Evolutionary conservation across 2,113 vertebrate species (phyloP), one percentile per base, ranked within the genome.

Genomic region (Forbesichthys agassizii): DNA sequence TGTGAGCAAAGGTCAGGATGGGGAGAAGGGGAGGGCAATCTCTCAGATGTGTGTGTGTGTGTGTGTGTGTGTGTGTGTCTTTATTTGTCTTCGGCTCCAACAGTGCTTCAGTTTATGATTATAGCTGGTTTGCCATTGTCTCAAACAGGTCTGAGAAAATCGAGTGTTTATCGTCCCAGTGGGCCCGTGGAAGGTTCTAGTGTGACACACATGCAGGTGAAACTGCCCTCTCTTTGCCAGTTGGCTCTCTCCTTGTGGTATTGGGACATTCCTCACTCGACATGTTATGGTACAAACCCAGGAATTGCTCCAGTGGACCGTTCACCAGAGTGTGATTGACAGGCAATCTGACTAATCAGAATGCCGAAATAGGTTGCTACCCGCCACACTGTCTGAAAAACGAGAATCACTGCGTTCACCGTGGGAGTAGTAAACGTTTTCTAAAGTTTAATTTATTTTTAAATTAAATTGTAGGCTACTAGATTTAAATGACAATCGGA

Each of bases 1-100:
- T 84, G 86, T 75, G 83, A 83, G 87, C 85, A 91, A 90, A 92
- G 91, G 91, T 92, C 89, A 90, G 74, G 7, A 36, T 75, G 82
- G 72, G 79, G 82, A 83, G 78, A 62, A 54, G 73, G 67, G 73
- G 56, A 49, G 51, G 58, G 58, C 76, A 72, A 77, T 77, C 59
- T 73, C 48, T 68, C 53, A 64, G 62, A 73, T 78, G 76, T 81
- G 75, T 51, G 33, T 57, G 49, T 53, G 62, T 64, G 36, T 66
- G 56, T 53, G 57, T 83, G 75, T 51, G 33, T 57, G 49, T 53
- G 62, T 64, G 36, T 66, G 56, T 53, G 57, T 83, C 81, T 88
- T 84, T 86, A 51, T 90, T 87, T 83, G 84, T 77, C 73, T 80
- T 78, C 14, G 36, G 72, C 76, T 83, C 27, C 57, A 67, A 75